A percentile compares a stretch with the other conserved stretches of the same genome.
Conservation (phyloP, 2,888 invertebrate species). For the Stenurella melanura region DNA sequence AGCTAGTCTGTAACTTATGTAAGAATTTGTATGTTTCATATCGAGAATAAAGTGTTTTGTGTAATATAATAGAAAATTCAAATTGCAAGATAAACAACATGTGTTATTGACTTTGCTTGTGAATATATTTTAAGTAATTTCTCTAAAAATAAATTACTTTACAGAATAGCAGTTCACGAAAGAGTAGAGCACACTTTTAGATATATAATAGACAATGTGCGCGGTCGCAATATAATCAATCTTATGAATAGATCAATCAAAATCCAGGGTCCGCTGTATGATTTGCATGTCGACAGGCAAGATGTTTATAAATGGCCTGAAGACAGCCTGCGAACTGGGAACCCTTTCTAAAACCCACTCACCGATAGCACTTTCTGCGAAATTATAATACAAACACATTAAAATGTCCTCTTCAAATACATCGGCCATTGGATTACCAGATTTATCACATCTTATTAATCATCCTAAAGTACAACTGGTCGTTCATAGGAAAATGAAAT, state of each 20-base stretch:
- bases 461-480: constrained; percentile 22
- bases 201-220: constrained; percentile 50
- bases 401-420: constrained; percentile 54
- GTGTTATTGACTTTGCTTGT: background rate
- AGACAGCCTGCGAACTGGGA: constrained; percentile 65
- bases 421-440: constrained; percentile 49
- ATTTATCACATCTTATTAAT: constrained; percentile 52
- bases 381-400: constrained; percentile 60
- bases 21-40: background rate
- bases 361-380: constrained; percentile 61
- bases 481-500: background rate
- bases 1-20: background rate
- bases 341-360: constrained; percentile 63
- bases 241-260: constrained; percentile 74
- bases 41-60: constrained; percentile 2
- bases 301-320: constrained; percentile 74
- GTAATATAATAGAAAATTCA: constrained; percentile 2
- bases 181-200: constrained; percentile 51
- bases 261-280: constrained; percentile 72
- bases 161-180: constrained; percentile 35
- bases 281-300: constrained; percentile 74
- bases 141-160: constrained; percentile 38
- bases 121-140: constrained; percentile 25
- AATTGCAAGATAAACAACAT: background rate
- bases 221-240: constrained; percentile 72